Base-by-base conservation (phyloP, 2,797 vertebrate species). In the Alfaro cultratus region DNA sequence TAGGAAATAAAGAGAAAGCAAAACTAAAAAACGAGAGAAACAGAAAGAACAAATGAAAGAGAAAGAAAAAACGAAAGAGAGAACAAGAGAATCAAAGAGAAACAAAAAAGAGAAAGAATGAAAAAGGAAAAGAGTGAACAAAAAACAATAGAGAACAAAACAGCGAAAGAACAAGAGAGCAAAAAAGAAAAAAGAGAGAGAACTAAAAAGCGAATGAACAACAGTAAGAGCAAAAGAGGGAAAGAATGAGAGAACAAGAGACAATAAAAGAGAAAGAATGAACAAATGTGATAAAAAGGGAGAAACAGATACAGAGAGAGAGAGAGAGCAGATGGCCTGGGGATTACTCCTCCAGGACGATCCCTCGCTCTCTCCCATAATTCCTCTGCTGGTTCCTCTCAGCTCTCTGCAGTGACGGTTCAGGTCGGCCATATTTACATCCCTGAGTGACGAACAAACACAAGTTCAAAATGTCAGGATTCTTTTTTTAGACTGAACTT, bases 291-390 rank as follows among this genome's bases (percentile, higher is more conserved):
- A 62, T 31, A 62, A 55, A 55, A n/a, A 55, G 53, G 9, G 26
- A 55, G 53, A n/a, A 29, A 62, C 10, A 16, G 26, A 60, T 0
- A 62, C 1, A 18, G 62, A 41, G 26, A 16, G 29, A 31, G n/a
- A 36, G 31, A 67, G 62, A 67, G 62, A 36, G 92, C 95, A 96
- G 96, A 96, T 96, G 95, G 96, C 84, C 80, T 78, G 76, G 83
- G 95, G 95, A 96, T 96, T 96, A 96, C 89, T 87, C 86, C 90
- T 74, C 74, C 92, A 93, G 88, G 92, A 86, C 89, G 80, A 91
- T 91, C 90, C 84, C 88, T 82, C 84, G 2, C 15, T 80, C 83
- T 82, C 85, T 73, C 83, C 80, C 85, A 88, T 73, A 82, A 87
- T 92, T 93, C 93, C 93, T 93, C 91, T 78, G 73, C 83, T 76